Conservation (phyloP, 2,797 vertebrate genomes). For the Coregonus sp. region DNA sequence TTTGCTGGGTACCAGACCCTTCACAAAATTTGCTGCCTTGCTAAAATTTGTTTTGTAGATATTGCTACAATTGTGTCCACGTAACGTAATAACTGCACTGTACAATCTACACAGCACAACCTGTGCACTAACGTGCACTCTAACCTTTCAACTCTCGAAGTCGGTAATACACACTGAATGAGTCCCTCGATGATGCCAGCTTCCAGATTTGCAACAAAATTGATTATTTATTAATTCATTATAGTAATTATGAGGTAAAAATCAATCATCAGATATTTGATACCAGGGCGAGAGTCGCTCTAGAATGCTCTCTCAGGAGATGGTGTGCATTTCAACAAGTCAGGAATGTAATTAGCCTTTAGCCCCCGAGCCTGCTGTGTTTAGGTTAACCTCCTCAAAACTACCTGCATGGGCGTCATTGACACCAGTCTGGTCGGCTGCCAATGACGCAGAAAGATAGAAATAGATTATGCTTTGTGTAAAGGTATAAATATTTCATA, state of each 20-base stretch:
- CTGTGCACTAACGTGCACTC: background rate
- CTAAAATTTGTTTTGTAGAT: background rate
- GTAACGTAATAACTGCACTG: background rate
- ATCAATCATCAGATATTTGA: conserved; percentile 73
- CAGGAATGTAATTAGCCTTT: conserved; percentile 75
- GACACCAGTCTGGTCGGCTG: conserved; percentile 57
- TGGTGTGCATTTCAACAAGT: conserved; percentile 72
- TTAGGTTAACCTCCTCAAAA: conserved; percentile 52
- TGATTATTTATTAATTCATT: conserved; percentile 75
- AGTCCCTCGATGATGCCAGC: conserved; percentile 52
- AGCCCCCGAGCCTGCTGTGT: conserved; percentile 55
- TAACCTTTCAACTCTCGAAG: conserved; percentile 62
- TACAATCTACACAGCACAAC: background rate
- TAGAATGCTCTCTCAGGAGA: conserved; percentile 69
- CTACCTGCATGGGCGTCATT: conserved; percentile 36
- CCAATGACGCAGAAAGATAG: conserved; percentile 36
- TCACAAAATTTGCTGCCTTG: background rate
- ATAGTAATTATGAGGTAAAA: conserved; percentile 70
- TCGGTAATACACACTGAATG: conserved; percentile 53
- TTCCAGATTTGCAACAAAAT: conserved; percentile 61
- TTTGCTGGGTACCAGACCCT: no score
- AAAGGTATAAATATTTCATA: conserved; percentile 18
- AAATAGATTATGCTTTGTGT: conserved; percentile 41
- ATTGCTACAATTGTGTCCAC: background rate
- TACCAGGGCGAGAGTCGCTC: conserved; percentile 68